Percentiles rank a stretch among this genome's conserved stretches.
Evolutionary conservation across 2,888 invertebrate species (phyloP).

Genomic region (Netelia inedita): DNA sequence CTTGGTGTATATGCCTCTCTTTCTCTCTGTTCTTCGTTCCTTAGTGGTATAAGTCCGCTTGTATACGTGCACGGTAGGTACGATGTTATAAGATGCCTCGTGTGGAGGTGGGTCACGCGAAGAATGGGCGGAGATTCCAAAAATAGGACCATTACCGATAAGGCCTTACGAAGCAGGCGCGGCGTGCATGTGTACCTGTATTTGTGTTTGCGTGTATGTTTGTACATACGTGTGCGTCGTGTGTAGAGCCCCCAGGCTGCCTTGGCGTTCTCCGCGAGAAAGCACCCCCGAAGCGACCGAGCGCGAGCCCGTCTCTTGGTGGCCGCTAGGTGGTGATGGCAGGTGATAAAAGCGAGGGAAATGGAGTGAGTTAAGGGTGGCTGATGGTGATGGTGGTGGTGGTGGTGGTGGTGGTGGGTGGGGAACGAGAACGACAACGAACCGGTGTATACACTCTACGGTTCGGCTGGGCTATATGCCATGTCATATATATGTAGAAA

Average conservation of each 20-base stretch:
- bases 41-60: slow-evolving; percentile 27
- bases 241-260: slow-evolving; percentile 20
- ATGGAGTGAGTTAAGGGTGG: slow-evolving; percentile 79
- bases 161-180: slow-evolving; percentile 78
- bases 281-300: slow-evolving; percentile 14
- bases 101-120: slow-evolving; percentile 82
- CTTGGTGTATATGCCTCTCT: not conserved
- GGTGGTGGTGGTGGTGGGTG: slow-evolving; percentile 46
- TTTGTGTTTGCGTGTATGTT: too few species aligned
- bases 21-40: slow-evolving; percentile 9
- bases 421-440: slow-evolving; percentile 53
- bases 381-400: slow-evolving; percentile 58
- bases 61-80: slow-evolving; percentile 14
- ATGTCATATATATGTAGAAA: not conserved
- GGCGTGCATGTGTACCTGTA: slow-evolving; percentile 70
- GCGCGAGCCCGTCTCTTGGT: slow-evolving; percentile 49
- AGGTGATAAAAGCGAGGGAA: slow-evolving; percentile 83
- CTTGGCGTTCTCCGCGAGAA: slow-evolving; percentile 37
- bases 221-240: slow-evolving; percentile 48
- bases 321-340: slow-evolving; percentile 80
- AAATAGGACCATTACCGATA: slow-evolving; percentile 85
- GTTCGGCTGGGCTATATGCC: slow-evolving; percentile 2
- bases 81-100: slow-evolving; percentile 49
- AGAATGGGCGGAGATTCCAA: slow-evolving; percentile 84
- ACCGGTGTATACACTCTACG: slow-evolving; percentile 14